Conservation (phyloP, 2,113 vertebrate genomes). For the Psittacus erithacus region DNA sequence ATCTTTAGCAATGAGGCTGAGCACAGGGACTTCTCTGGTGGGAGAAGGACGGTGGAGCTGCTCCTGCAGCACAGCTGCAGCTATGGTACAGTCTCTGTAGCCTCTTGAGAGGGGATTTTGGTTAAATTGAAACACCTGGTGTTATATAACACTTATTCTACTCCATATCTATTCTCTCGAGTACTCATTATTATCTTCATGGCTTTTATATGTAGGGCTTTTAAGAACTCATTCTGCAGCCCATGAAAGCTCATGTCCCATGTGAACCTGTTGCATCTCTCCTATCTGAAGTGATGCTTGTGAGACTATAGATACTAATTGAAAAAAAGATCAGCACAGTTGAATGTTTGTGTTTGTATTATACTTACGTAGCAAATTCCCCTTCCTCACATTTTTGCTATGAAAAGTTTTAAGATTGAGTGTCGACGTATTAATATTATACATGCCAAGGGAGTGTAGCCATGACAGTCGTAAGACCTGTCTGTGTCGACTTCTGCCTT, state of each 20-base stretch:
- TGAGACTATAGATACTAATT: background rate
- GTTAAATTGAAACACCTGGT: background rate
- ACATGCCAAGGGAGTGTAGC: background rate
- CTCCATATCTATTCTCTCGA: background rate
- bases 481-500: background rate
- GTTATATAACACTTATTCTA: background rate
- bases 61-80: background rate
- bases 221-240: background rate
- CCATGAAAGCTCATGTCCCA: background rate
- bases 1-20: background rate
- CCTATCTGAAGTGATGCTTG: background rate
- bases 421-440: background rate
- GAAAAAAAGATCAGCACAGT: background rate
- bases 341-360: background rate
- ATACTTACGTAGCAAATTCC: background rate
- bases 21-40: background rate
- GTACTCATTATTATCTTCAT: background rate
- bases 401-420: background rate
- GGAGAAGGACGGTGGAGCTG: background rate
- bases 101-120: background rate
- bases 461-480: background rate
- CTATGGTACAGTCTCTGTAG: background rate
- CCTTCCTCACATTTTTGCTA: accelerated
- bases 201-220: background rate
- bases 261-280: background rate